phyloP scores from a whole-genome alignment of 2,797 vertebrate genomes.

The Philypnodon macrostomus region DNA sequence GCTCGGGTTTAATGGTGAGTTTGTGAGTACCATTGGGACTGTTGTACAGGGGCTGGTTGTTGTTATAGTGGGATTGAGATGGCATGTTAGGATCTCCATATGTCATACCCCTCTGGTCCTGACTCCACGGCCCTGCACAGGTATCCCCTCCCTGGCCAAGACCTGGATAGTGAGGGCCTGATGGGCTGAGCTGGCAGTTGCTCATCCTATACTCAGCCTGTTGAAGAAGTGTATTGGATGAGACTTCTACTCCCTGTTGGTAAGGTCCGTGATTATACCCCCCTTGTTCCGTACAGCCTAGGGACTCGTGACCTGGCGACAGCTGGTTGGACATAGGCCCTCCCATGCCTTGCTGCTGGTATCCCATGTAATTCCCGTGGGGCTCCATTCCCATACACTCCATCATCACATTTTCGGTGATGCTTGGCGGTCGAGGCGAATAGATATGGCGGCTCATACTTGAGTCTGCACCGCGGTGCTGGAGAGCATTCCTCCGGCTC shows the following conservation, averaged over 20 bases:
- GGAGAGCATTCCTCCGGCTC: conserved; percentile 75
- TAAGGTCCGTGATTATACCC: conserved; percentile 73
- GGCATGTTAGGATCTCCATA: conserved; percentile 62
- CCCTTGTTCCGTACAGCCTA: conserved; percentile 74
- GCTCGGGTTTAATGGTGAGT: conserved; percentile 89
- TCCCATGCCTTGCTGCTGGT: conserved; percentile 72
- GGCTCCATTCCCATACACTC: conserved; percentile 80
- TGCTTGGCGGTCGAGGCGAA: conserved; percentile 89
- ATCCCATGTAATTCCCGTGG: conserved; percentile 78
- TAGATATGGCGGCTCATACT: conserved; percentile 82
- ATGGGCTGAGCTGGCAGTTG: conserved; percentile 83
- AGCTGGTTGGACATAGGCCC: conserved; percentile 67
- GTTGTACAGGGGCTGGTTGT: conserved; percentile 75
- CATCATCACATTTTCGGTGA: conserved; percentile 91
- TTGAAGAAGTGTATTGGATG: conserved; percentile 73
- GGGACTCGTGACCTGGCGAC: conserved; percentile 70
- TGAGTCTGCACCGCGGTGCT: conserved; percentile 80
- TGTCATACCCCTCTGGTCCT: conserved; percentile 66
- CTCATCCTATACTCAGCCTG: conserved; percentile 81
- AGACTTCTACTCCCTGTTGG: conserved; percentile 55
- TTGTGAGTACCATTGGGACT: conserved; percentile 77
- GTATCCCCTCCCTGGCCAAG: conserved; percentile 52
- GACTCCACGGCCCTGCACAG: conserved; percentile 73
- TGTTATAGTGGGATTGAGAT: conserved; percentile 68
- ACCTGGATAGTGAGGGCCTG: conserved; percentile 73